Conservation (phyloP, 2,888 invertebrate genomes). For the Hololepta plana region DNA sequence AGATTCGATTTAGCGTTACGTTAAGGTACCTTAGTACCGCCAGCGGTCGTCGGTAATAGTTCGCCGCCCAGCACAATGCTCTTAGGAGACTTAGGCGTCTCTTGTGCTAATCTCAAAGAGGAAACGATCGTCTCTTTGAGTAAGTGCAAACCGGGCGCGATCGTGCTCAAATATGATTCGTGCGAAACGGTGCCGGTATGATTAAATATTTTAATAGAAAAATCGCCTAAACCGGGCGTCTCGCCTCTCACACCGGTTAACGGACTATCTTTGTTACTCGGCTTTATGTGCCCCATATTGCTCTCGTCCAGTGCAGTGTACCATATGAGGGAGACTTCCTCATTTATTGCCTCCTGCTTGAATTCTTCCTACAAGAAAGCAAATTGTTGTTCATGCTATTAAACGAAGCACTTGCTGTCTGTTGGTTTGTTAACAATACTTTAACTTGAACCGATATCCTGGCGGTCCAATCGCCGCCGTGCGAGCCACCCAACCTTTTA, state of each 20-base stretch:
- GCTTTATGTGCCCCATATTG: constrained; percentile 34
- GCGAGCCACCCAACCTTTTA: constrained; percentile 58
- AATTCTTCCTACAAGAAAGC: constrained; percentile 11
- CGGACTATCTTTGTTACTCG: constrained; percentile 31
- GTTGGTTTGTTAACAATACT: too few species aligned
- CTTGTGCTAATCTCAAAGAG: constrained; percentile 41
- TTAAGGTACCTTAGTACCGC: constrained; percentile 21
- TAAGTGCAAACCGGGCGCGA: constrained; percentile 47
- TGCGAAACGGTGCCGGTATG: constrained; percentile 28
- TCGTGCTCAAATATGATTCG: constrained; percentile 55
- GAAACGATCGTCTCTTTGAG: constrained; percentile 60
- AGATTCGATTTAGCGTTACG: too few species aligned
- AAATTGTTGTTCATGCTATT: too few species aligned
- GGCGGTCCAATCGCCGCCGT: constrained; percentile 90
- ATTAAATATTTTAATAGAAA: constrained; percentile 38
- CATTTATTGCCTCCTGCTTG: constrained; percentile 17
- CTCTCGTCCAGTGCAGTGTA: constrained; percentile 64
- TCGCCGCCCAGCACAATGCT: constrained; percentile 44
- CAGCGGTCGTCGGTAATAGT: constrained; percentile 27
- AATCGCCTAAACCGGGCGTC: constrained; percentile 62
- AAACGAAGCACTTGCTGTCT: too few species aligned
- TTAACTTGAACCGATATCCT: constrained; percentile 46
- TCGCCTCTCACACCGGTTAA: constrained; percentile 51
- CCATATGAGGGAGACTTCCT: constrained; percentile 54
- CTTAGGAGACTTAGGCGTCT: constrained; percentile 30